Evolutionary conservation across 2,888 invertebrate species (phyloP).

Genomic region (Dolichopus griseipennis): DNA sequence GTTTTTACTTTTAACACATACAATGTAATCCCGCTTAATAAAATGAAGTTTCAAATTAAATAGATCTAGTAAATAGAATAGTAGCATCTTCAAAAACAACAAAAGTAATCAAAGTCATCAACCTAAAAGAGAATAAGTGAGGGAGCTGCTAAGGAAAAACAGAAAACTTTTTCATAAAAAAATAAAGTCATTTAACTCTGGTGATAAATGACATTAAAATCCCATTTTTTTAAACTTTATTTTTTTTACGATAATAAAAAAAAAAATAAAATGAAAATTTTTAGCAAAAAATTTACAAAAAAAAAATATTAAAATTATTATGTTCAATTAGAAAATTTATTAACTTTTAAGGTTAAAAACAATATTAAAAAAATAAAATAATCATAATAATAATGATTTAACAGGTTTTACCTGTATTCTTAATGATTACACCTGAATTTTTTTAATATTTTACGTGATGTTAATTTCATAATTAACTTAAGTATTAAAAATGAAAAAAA

Average conservation of each 20-base stretch:
- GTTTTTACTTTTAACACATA: no score
- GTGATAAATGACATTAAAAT: slow-evolving; percentile 6
- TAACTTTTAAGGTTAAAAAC: background rate
- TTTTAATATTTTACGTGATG: slow-evolving; percentile 3
- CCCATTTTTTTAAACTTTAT: background rate
- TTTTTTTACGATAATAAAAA: background rate
- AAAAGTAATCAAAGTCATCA: no score
- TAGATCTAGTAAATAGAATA: no score
- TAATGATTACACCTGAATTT: background rate
- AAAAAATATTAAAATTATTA: background rate
- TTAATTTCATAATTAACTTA: background rate
- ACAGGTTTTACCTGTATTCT: background rate
- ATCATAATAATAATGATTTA: background rate
- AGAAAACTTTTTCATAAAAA: background rate
- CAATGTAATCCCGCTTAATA: background rate
- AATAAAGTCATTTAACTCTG: background rate
- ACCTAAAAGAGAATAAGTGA: no score
- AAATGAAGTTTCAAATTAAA: background rate
- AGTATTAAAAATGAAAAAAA: no score
- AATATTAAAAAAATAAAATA: no score
- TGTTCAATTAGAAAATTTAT: background rate
- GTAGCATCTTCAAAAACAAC: background rate
- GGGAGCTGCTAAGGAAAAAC: no score
- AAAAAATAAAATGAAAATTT: background rate
- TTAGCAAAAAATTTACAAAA: background rate